Conservation (phyloP, 2,113 vertebrate species). For the Boulengeromyrus knoepffleri region DNA sequence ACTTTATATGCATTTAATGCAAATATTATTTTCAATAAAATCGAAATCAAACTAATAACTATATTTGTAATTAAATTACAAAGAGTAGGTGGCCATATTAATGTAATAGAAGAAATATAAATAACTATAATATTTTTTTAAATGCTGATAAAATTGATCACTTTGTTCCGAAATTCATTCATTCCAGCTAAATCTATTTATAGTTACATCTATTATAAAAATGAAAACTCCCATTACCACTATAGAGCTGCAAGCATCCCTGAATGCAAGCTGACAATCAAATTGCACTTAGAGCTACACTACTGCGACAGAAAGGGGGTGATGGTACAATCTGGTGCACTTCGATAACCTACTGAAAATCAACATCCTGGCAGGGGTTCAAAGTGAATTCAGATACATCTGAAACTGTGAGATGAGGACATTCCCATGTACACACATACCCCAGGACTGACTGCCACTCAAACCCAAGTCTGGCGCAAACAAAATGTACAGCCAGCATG, state of each 20-base stretch:
- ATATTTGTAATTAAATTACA: not conserved
- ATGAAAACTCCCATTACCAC: not conserved
- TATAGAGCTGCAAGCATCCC: not conserved
- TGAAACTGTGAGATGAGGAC: conserved; percentile 58
- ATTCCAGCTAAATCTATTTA: not conserved
- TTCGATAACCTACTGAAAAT: conserved; percentile 17
- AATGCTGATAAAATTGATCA: not conserved
- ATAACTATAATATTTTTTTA: not conserved
- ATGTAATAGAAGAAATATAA: not conserved
- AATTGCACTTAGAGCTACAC: not conserved
- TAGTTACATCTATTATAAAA: not conserved
- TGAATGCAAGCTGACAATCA: not conserved
- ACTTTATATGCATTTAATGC: not conserved
- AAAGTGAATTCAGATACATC: conserved; percentile 65
- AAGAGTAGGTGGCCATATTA: not conserved
- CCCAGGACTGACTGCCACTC: conserved; percentile 35
- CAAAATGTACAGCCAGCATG: conserved; percentile 16
- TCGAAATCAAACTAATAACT: not conserved
- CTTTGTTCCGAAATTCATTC: not conserved
- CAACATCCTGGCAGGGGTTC: conserved; percentile 54
- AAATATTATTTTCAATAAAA: not conserved
- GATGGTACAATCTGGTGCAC: not conserved
- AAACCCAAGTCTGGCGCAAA: conserved; percentile 18
- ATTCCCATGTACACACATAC: conserved; percentile 62
- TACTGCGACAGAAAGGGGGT: not conserved